Evolutionary conservation across 2,113 vertebrate genomes (phyloP).

Genomic region (Chiloscyllium plagiosum): DNA sequence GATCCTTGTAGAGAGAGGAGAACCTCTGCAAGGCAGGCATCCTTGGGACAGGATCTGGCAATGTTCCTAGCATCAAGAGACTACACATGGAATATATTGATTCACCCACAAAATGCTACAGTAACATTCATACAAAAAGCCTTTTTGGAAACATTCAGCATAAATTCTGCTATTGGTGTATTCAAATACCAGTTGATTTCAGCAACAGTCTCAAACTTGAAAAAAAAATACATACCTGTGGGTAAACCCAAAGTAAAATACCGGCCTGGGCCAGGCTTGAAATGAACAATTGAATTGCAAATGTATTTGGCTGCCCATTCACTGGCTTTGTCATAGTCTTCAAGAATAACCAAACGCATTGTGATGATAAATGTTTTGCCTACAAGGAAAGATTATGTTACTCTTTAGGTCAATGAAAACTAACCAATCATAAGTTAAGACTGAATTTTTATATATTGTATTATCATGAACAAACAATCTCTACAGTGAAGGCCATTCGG

Average conservation of each 20-base stretch:
- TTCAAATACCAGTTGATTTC: not conserved
- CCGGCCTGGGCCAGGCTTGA: constrained; percentile 71
- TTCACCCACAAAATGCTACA: not conserved
- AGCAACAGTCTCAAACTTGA: not conserved
- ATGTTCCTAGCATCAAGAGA: not conserved
- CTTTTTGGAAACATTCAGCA: too few species aligned
- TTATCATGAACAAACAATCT: too few species aligned
- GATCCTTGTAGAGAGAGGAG: too few species aligned
- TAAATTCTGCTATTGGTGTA: not conserved
- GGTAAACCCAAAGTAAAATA: constrained; percentile 88
- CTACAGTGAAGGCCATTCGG: too few species aligned
- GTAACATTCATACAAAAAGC: not conserved
- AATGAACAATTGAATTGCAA: constrained; percentile 83
- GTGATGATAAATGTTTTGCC: constrained; percentile 41
- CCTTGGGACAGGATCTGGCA: too few species aligned
- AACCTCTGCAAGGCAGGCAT: too few species aligned
- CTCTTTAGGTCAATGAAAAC: not conserved
- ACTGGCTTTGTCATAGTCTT: constrained; percentile 86
- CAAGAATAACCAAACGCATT: constrained; percentile 94
- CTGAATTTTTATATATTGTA: not conserved
- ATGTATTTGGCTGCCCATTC: constrained; percentile 98
- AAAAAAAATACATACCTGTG: constrained; percentile 66
- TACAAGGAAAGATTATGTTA: constrained; percentile 1
- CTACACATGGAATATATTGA: not conserved
- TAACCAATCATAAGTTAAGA: not conserved